These are phyloP conservation scores for Papilio demoleus DNA, from an alignment of 2,888 invertebrate genomes.

Conservation along the genomic window DNA sequence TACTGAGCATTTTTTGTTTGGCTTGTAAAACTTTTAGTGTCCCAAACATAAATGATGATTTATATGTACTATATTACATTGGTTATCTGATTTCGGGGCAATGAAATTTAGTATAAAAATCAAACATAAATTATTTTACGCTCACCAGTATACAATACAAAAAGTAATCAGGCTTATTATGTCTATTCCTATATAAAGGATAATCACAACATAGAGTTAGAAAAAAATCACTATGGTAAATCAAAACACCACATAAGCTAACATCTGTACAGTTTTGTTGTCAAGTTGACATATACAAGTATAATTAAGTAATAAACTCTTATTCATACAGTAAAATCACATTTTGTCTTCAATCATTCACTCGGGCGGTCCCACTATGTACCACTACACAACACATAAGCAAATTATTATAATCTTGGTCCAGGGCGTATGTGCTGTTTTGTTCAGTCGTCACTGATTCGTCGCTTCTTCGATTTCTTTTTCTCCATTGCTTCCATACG, in stretches of 20 bases:
- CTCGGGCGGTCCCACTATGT: not conserved
- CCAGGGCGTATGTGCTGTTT: constrained; percentile 21
- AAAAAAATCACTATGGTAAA: not conserved
- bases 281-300: constrained; percentile 8
- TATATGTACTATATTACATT: constrained; percentile 5
- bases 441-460: constrained; percentile 69
- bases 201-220: constrained; percentile 9
- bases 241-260: constrained; percentile 16
- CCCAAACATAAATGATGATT: too few species aligned
- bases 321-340: constrained; percentile 34
- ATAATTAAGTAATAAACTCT: constrained; percentile 15
- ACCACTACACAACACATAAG: constrained; percentile 30
- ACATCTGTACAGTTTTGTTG: constrained; percentile 31
- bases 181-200: constrained; percentile 17
- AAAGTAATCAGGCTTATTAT: not conserved
- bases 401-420: constrained; percentile 41
- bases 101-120: not conserved
- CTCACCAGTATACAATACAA: not conserved
- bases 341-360: constrained; percentile 19
- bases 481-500: constrained; percentile 92
- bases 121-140: too few species aligned
- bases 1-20: constrained; percentile 54
- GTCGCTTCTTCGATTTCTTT: constrained; percentile 85
- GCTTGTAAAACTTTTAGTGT: constrained; percentile 51
- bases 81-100: not conserved